Conservation (phyloP, 1,140 invertebrate species). For the Charaxes varanes region DNA sequence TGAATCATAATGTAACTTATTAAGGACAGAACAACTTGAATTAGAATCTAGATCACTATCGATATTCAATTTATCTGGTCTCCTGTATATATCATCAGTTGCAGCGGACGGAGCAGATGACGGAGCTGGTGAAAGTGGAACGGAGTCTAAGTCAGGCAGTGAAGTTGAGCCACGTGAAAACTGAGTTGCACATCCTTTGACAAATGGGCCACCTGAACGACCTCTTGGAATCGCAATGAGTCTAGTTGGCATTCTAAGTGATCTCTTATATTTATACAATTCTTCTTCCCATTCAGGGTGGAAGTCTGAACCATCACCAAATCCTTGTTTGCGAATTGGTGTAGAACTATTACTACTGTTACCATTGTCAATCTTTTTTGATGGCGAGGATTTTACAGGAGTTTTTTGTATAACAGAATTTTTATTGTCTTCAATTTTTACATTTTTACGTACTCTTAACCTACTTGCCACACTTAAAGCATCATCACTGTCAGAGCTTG, state of each 20-base stretch:
- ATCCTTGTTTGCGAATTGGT: conserved; percentile 75
- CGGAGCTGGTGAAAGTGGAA: conserved; percentile 77
- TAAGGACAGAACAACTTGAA: conserved; percentile 76
- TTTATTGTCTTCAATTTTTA: conserved; percentile 58
- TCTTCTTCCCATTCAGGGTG: conserved; percentile 87
- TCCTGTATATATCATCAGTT: conserved; percentile 64
- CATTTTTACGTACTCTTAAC: conserved; percentile 54
- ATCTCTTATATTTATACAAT: conserved; percentile 86
- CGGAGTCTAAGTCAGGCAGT: conserved; percentile 83
- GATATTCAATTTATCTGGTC: conserved; percentile 57
- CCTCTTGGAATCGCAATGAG: conserved; percentile 82
- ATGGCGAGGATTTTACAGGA: conserved; percentile 45
- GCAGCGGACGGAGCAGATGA: conserved; percentile 71
- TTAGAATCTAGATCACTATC: conserved; percentile 82
- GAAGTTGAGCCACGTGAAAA: conserved; percentile 78
- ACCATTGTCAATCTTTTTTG: conserved; percentile 54
- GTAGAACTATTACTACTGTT: conserved; percentile 48
- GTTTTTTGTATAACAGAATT: conserved; percentile 32
- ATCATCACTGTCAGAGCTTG: conserved; percentile 65
- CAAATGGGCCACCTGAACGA: conserved; percentile 56
- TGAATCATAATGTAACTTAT: conserved; percentile 78
- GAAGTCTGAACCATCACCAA: conserved; percentile 84
- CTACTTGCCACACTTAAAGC: conserved; percentile 52
- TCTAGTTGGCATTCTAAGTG: conserved; percentile 84
- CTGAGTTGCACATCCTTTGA: conserved; percentile 34